Base-by-base conservation (phyloP, 2,797 vertebrate species). In the Limosa lapponica region DNA sequence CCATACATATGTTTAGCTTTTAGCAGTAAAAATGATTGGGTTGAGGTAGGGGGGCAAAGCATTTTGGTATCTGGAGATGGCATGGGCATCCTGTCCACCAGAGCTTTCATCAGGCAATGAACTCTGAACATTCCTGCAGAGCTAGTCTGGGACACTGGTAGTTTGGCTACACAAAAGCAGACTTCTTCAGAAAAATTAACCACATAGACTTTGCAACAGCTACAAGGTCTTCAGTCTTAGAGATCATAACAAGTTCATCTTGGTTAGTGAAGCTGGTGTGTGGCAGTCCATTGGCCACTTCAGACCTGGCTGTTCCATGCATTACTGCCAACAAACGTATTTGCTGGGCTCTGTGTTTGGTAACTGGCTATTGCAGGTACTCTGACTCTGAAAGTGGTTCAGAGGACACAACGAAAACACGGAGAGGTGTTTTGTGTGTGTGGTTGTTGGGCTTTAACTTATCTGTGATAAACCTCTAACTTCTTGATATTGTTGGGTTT, bases 371-470 rank as follows among this genome's bases (percentile, higher is more conserved):
- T 48, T 66, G 36, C 34, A 74, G 37, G 15, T 61, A 6, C 27
- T 67, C 24, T 3, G 15, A 10, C 28, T 58, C 12, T 52, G 8
- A 39, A 82, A 82, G 16, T 34, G 62, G 20, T 48, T 73, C 19
- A n/a, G 61, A 70, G 73, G 41, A 34, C 12, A 3, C 8, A 32
- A 44, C 13, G 67, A 74, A 58, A 58, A 20, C 49, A 15, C 1
- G 2, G 24, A 9, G 11, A 1, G 1, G 3, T 7, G 30, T 28
- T 62, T 6, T 6, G 8, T 23, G 23, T 57, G 39, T 37, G 6
- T 58, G 16, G 1, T 43, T 74, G 52, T 52, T 80, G 39, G 43
- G 36, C 48, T 59, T 92, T 0, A 37, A 6, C 10, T 69, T 59
- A 30, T 77, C n/a, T 65, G 23, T 62, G 8, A 18, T 48, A 22